Evolutionary conservation across 2,113 vertebrate genomes (phyloP).

Genomic region (Ramphastos sulfuratus): DNA sequence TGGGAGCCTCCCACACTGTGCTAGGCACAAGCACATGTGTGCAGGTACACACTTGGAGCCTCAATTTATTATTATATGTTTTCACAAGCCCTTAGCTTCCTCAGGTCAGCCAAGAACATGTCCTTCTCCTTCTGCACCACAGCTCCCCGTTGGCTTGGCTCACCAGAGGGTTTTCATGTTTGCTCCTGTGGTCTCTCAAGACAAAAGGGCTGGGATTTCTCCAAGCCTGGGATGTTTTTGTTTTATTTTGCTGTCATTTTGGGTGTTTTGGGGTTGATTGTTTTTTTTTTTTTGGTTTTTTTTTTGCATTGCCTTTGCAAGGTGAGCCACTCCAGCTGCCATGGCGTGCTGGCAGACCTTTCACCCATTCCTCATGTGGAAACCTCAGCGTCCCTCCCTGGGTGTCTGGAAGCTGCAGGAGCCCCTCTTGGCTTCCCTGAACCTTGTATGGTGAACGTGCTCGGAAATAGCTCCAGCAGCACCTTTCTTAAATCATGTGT

Average conservation of each 20-base stretch:
- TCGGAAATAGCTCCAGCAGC: slow-evolving; percentile 34
- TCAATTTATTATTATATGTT: neutral
- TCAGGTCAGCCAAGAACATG: slow-evolving; percentile 19
- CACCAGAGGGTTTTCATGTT: neutral
- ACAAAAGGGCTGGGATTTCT: slow-evolving; percentile 14
- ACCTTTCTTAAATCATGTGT: slow-evolving; percentile 67
- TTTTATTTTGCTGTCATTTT: neutral
- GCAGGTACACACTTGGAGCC: neutral
- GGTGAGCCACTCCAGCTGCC: slow-evolving; percentile 12
- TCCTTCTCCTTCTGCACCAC: slow-evolving; percentile 50
- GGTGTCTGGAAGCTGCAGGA: neutral
- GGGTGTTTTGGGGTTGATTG: neutral
- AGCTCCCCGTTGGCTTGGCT: slow-evolving; percentile 46
- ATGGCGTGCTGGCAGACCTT: neutral
- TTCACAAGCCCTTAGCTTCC: neutral
- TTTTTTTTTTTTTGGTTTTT: neutral
- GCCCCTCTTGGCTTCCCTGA: slow-evolving; percentile 7
- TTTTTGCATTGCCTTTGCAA: neutral
- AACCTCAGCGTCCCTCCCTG: neutral
- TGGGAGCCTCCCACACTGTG: neutral
- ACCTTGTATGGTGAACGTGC: neutral
- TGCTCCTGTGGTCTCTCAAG: slow-evolving; percentile 25
- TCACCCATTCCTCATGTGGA: neutral
- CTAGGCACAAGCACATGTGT: rapidly evolving
- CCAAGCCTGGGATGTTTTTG: neutral